Conservation (phyloP, 2,797 vertebrate species). For the Saxicola maurus region DNA sequence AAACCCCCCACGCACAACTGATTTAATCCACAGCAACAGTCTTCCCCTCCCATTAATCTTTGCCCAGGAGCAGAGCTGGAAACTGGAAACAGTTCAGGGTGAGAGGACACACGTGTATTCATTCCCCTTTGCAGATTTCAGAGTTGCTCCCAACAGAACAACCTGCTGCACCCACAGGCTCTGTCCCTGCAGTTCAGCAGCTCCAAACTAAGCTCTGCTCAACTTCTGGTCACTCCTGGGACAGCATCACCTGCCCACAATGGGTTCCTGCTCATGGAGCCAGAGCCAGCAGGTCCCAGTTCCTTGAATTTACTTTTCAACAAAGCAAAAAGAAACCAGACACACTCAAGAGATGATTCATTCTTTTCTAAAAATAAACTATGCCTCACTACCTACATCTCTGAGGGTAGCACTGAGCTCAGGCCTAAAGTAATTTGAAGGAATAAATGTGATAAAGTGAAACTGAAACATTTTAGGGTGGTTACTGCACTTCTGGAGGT, state of each 20-base stretch:
- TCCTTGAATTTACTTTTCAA: neutral
- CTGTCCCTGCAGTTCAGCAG: neutral
- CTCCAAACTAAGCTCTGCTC: neutral
- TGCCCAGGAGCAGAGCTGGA: neutral
- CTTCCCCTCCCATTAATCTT: neutral
- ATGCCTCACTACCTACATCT: neutral
- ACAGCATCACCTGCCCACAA: neutral
- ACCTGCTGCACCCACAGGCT: neutral
- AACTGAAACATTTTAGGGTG: neutral
- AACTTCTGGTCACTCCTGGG: neutral
- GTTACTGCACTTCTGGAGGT: neutral
- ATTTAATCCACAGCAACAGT: neutral
- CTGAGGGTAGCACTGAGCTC: neutral
- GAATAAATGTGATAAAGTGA: neutral
- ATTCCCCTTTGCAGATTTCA: neutral
- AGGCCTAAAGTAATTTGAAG: neutral
- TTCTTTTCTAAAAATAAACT: neutral
- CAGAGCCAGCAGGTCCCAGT: neutral
- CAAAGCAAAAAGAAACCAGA: neutral
- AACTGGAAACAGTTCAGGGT: neutral
- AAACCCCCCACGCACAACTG: neutral
- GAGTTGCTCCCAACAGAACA: neutral
- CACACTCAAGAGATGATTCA: neutral
- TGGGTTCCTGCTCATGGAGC: fast-evolving
- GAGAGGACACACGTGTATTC: neutral